A percentile compares a stretch with the other conserved stretches of the same genome.
phyloP scores from a whole-genome alignment of 2,797 vertebrate genomes.

The Bucorvus abyssinicus region DNA sequence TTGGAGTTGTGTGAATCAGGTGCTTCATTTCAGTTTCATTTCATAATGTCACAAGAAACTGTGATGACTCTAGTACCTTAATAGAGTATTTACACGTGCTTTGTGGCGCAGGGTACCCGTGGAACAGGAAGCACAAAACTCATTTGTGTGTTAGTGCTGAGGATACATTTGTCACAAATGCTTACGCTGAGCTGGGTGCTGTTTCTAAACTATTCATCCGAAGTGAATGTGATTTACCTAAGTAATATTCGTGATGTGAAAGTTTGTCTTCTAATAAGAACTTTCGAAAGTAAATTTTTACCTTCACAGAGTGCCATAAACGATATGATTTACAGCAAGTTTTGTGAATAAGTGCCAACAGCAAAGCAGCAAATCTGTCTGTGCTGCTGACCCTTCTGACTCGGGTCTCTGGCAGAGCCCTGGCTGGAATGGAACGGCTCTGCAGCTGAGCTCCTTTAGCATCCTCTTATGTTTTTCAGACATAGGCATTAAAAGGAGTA shows the following conservation, averaged over 20 bases:
- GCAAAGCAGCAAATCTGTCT: neutral
- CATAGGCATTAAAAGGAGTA: neutral
- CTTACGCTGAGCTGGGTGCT: neutral
- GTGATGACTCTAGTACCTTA: conserved; percentile 5
- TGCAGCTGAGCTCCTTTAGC: neutral
- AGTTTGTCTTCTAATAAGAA: neutral
- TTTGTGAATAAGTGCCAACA: neutral
- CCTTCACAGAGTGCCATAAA: neutral
- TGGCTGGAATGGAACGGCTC: neutral
- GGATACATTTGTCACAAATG: neutral
- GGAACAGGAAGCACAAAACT: neutral
- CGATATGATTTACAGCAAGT: neutral
- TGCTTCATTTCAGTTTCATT: conserved; percentile 45
- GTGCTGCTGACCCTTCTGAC: neutral
- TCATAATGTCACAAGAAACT: conserved; percentile 3
- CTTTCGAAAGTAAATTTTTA: neutral
- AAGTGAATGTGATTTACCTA: neutral
- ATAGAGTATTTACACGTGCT: neutral
- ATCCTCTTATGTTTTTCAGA: neutral
- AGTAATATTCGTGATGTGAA: neutral
- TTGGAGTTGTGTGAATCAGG: neutral
- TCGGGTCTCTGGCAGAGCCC: neutral
- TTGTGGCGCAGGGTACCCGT: neutral
- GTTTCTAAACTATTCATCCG: conserved; percentile 22
- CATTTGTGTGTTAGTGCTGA: neutral